phyloP scores from a whole-genome alignment of 2,888 invertebrate genomes.

The Luffia ferchaultella region DNA sequence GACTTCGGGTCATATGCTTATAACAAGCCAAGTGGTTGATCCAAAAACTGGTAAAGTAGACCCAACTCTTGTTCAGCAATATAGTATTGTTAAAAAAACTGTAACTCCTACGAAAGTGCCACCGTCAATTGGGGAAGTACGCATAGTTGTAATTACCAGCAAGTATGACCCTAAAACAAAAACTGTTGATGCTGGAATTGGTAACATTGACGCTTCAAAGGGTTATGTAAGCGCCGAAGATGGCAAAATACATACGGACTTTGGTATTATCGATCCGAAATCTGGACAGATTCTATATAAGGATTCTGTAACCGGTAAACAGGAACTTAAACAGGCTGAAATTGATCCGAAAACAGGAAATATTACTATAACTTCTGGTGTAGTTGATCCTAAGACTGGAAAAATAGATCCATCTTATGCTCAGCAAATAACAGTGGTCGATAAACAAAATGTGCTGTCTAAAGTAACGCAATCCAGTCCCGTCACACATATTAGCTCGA shows the following conservation, averaged over 20 bases:
- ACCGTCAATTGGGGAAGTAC: conserved; percentile 43
- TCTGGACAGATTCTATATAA: conserved; percentile 67
- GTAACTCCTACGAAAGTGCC: conserved; percentile 46
- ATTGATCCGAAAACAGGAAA: conserved; percentile 68
- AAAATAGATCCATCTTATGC: conserved; percentile 65
- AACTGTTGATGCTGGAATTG: conserved; percentile 61
- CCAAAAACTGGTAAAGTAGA: conserved; percentile 68
- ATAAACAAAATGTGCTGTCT: conserved; percentile 49
- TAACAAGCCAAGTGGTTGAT: conserved; percentile 64
- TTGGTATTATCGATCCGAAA: conserved; percentile 67
- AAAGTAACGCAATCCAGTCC: conserved; percentile 26
- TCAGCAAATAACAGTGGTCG: conserved; percentile 59
- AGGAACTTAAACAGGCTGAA: conserved; percentile 69
- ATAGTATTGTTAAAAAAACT: conserved; percentile 50
- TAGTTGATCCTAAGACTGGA: conserved; percentile 68
- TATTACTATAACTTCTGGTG: conserved; percentile 61
- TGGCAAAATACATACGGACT: conserved; percentile 67
- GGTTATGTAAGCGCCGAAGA: conserved; percentile 59
- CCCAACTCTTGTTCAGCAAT: conserved; percentile 61
- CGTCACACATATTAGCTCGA: conserved; percentile 35
- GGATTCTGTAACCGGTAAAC: conserved; percentile 68
- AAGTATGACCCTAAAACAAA: conserved; percentile 69
- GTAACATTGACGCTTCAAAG: conserved; percentile 60
- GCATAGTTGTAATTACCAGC: conserved; percentile 51
- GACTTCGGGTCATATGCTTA: conserved; percentile 60